Percentiles rank a stretch among this genome's conserved stretches.
These are phyloP conservation scores for Dasypolia templi DNA, from an alignment of 2,888 invertebrate genomes.

Conservation along the genomic window DNA sequence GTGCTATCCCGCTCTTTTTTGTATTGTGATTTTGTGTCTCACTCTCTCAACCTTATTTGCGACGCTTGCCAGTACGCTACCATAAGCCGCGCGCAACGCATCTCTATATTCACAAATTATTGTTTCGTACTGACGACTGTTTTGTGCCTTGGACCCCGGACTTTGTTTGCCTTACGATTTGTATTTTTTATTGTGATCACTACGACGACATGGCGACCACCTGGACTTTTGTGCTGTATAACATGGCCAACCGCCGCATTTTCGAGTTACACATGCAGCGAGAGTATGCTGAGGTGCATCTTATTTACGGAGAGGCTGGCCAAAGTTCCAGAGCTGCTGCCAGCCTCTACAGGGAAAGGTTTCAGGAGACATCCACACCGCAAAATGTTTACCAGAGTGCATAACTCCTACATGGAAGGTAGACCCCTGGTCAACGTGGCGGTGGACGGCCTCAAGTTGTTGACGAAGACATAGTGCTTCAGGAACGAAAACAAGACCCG, in stretches of 20 bases:
- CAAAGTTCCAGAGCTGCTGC: slow-evolving; percentile 15
- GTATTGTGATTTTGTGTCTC: not conserved
- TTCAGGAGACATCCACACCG: slow-evolving; percentile 34
- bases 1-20: slow-evolving; percentile 24
- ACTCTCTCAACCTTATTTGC: too few relatives aligned
- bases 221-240: slow-evolving; percentile 11
- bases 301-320: slow-evolving; percentile 26
- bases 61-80: not conserved
- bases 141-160: slow-evolving; percentile 17
- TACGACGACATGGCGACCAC: slow-evolving; percentile 19
- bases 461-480: slow-evolving; percentile 54
- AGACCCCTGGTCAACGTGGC: slow-evolving; percentile 28
- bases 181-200: slow-evolving; percentile 23
- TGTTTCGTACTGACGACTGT: slow-evolving; percentile 24
- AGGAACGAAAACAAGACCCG: slow-evolving; percentile 44
- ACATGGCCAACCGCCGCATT: slow-evolving; percentile 12
- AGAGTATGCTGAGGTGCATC: slow-evolving; percentile 19
- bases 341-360: too few relatives aligned
- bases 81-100: not conserved
- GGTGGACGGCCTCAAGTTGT: slow-evolving; percentile 49
- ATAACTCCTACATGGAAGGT: slow-evolving; percentile 43
- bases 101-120: slow-evolving; percentile 1
- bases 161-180: slow-evolving; percentile 24
- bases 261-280: slow-evolving; percentile 7
- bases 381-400: slow-evolving; percentile 28